These are phyloP conservation scores for Tiliqua scincoides DNA, from an alignment of 2,113 vertebrate genomes.

Conservation along the genomic window DNA sequence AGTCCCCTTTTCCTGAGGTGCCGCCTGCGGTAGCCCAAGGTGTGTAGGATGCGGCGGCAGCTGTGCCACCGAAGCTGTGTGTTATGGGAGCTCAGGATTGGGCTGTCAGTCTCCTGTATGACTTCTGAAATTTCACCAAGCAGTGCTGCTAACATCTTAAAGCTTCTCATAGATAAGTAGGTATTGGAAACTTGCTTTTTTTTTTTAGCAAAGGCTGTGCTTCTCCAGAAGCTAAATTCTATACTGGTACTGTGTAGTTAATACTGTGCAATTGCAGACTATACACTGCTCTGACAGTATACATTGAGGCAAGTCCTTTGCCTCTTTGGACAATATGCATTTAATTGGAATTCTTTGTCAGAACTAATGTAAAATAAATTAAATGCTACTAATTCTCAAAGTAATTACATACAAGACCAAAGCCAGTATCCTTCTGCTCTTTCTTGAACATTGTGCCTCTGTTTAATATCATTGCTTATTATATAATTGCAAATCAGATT, in stretches of 20 bases:
- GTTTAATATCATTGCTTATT: slow-evolving; percentile 49
- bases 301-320: neutral
- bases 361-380: neutral
- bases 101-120: neutral
- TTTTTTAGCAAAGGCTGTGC: neutral
- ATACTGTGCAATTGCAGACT: neutral
- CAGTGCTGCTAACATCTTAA: neutral
- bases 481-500: slow-evolving; percentile 42
- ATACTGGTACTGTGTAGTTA: neutral
- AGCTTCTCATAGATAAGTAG: neutral
- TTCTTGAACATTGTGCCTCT: slow-evolving; percentile 19
- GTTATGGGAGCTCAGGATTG: too few species aligned
- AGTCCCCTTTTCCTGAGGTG: too few species aligned
- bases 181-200: neutral
- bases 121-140: neutral
- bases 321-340: neutral
- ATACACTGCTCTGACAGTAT: neutral
- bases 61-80: too few species aligned
- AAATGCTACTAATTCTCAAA: slow-evolving; percentile 32
- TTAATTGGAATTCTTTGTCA: neutral
- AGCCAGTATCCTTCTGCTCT: slow-evolving; percentile 20
- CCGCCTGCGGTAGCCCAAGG: too few species aligned
- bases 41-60: too few species aligned
- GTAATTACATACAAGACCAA: slow-evolving; percentile 28
- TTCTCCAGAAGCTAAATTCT: neutral